Percentiles rank a stretch among this genome's conserved stretches.
Evolutionary conservation across 2,797 vertebrate species (phyloP).

Genomic region (Gambusia yucatana): DNA sequence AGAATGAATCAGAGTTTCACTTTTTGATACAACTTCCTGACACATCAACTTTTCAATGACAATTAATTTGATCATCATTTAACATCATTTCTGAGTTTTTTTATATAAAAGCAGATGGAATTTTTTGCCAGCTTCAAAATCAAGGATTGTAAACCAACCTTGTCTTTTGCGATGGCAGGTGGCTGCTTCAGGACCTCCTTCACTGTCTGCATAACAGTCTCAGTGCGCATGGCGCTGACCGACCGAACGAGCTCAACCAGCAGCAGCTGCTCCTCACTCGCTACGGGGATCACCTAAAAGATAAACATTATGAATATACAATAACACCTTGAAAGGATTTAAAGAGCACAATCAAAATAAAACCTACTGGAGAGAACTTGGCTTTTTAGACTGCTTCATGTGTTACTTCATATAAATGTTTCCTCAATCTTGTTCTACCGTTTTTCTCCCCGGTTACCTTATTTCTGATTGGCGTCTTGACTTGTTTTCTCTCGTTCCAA

Average conservation of each 20-base stretch:
- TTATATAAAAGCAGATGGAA: neutral
- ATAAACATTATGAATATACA: neutral
- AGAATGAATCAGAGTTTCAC: neutral
- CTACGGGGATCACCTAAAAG: slow-evolving; percentile 90
- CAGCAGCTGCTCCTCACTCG: slow-evolving; percentile 95
- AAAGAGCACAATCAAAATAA: neutral
- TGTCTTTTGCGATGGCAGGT: slow-evolving; percentile 96
- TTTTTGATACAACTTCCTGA: neutral
- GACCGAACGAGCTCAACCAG: slow-evolving; percentile 96
- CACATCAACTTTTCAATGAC: neutral
- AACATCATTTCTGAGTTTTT: neutral
- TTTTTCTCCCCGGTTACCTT: neutral
- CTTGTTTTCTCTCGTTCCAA: slow-evolving; percentile 96
- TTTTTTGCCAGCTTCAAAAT: neutral
- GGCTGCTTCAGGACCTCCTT: slow-evolving; percentile 99
- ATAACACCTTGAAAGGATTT: neutral
- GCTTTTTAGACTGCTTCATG: neutral
- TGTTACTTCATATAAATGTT: neutral
- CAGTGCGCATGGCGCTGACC: slow-evolving; percentile 97
- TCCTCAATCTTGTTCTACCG: neutral
- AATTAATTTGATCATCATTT: neutral
- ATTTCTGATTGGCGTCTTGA: slow-evolving; percentile 86
- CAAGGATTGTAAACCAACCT: slow-evolving; percentile 78
- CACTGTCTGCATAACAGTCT: slow-evolving; percentile 97
- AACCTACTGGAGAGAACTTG: neutral